Evolutionary conservation across 2,113 vertebrate species (phyloP), one percentile per base, ranked within the genome.

Genomic region (Centropristis striata): DNA sequence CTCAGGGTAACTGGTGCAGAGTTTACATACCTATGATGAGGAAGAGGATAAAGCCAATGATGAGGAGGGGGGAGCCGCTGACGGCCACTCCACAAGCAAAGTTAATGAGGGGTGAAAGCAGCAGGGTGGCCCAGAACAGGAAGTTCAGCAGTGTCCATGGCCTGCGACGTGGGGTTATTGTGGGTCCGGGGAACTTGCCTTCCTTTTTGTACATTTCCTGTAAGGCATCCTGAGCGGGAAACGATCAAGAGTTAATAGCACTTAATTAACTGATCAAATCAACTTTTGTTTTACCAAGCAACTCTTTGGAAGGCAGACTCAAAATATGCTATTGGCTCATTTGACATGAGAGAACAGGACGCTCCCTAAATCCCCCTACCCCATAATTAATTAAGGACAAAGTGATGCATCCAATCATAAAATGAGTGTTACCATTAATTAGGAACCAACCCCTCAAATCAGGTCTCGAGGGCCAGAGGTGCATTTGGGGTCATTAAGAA

Each of bases 61-160:
- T 99, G 79, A 98, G 96, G 27, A 99, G 95, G 1, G 97, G 97
- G 7, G 98, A 99, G 65, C 98, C 98, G 10, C 98, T 99, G 90
- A 97, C 95, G 15, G 94, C 97, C 87, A 99, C 96, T 11, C 97
- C 97, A 46, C 96, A 95, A 61, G 95, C 97, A 60, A 99, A 99
- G 9, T 96, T 97, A 92, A 99, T 97, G 50, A 99, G 97, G 7
- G 98, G 98, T 0, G 98, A 99, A 9, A 99, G 97, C 53, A 99
- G 96, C 41, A 99, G 47, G 0, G 96, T 97, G 84, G 97, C 97
- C 98, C 98, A 99, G 92, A 96, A 98, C 63, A 99, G 89, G 87
- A 98, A 99, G 90, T 99, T 99, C 25, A 99, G 93, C 75, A 99
- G 95, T 0, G 98, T 97, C 98, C 98, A 99, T 0, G 89, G 95